Evolutionary conservation across 2,113 vertebrate genomes (phyloP), one percentile per base, ranked within the genome.

Genomic region (Conger conger): DNA sequence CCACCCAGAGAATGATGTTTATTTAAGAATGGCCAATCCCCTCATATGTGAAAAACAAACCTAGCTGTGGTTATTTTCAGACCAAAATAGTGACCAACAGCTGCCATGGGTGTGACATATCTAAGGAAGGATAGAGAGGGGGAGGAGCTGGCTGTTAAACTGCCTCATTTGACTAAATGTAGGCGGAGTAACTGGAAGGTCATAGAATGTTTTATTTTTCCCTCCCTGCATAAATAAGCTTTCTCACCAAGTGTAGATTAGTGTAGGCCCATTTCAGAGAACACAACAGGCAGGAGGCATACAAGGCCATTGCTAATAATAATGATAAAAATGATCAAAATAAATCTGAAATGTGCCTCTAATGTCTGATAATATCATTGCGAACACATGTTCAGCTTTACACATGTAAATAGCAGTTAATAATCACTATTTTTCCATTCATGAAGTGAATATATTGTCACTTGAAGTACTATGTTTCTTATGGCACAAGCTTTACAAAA

Each of bases 31-130:
- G 38, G 33, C 82, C 83, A 63, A 77, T 85, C 86, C 63, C 60
- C 33, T 16, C 7, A 73, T 82, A 89, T 92, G 90, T 92, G 86
- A 93, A 93, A 91, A 88, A 89, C 84, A 83, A 68, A 85, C 78
- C 86, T 87, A 77, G 86, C 82, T 57, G 79, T 38, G 17, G 86
- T 88, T 86, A 89, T 87, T 80, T 88, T 85, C 16, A 5, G 80
- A 91, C 92, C 81, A 88, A 91, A 93, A 94, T 93, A 94, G 93
- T 89, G 88, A 27, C 82, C 85, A 87, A 90, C 90, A 93, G 91
- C 92, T 93, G 91, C 87, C 63, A 86, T 54, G 86, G 88, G 91
- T 85, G 87, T 82, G 83, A 82, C 86, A 91, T 88, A 88, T 27
- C 79, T 81, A 16, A 33, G 8, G 42, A 30, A 76, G 38, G 35